These are phyloP conservation scores for Stenoptilia bipunctidactyla DNA, from an alignment of 2,888 invertebrate species.

Conservation along the genomic window DNA sequence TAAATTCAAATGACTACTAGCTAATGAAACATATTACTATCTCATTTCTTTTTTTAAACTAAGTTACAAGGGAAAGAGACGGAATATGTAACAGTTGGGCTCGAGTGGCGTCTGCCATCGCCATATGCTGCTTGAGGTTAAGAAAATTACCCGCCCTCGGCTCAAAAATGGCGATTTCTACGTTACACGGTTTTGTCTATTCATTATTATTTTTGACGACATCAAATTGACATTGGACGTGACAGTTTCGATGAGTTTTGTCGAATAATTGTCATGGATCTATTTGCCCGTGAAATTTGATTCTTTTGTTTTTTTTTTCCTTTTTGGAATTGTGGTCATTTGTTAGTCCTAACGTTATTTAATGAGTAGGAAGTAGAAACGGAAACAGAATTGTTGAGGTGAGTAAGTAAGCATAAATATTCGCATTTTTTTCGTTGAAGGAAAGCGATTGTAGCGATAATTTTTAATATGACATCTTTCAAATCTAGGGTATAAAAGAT, in stretches of 20 bases:
- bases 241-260: slow-evolving; percentile 18
- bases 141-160: slow-evolving; percentile 52
- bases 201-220: slow-evolving; percentile 34
- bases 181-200: slow-evolving; percentile 42
- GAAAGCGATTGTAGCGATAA: no score
- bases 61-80: slow-evolving; percentile 26
- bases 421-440: no score
- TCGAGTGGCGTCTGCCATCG: slow-evolving; percentile 59
- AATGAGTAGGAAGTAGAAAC: no score
- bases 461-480: no score
- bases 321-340: no score
- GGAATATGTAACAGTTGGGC: slow-evolving; percentile 52
- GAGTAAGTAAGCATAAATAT: no score
- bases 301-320: no score
- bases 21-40: slow-evolving; percentile 50
- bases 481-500: no score
- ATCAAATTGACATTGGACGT: slow-evolving; percentile 24
- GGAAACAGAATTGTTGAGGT: no score
- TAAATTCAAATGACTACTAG: slow-evolving; percentile 60
- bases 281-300: background rate
- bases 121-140: slow-evolving; percentile 69
- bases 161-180: slow-evolving; percentile 44
- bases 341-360: no score
- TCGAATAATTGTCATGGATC: background rate
- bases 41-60: slow-evolving; percentile 25